A percentile compares a stretch with the other conserved stretches of the same genome.
Evolutionary conservation across 2,888 invertebrate genomes (phyloP).

Genomic region (Agrotis segetum): DNA sequence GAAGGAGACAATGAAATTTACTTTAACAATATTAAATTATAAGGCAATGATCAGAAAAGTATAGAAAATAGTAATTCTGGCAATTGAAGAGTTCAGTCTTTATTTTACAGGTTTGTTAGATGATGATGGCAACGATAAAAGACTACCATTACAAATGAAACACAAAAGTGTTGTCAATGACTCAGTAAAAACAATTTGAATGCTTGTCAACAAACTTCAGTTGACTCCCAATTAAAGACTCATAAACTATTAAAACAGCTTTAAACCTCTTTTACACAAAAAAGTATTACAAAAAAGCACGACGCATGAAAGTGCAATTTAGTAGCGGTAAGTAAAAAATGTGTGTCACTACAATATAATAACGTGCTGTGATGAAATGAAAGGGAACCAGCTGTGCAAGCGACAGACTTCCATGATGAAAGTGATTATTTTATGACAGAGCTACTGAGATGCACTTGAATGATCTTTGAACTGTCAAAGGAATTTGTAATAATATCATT

Average conservation of each 20-base stretch:
- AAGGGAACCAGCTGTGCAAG: conserved; percentile 40
- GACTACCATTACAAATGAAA: too few relatives aligned
- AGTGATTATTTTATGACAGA: conserved; percentile 18
- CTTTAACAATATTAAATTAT: too few relatives aligned
- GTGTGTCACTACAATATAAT: conserved; percentile 53
- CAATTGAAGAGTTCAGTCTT: background rate
- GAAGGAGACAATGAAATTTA: background rate
- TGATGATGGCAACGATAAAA: background rate
- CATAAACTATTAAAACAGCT: background rate
- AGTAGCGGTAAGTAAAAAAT: conserved; percentile 45
- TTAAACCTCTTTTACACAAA: background rate
- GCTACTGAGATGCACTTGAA: background rate
- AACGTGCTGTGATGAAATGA: conserved; percentile 41
- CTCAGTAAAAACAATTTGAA: background rate
- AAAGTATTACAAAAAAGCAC: conserved; percentile 12
- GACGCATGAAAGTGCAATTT: conserved; percentile 60
- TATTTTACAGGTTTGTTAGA: background rate
- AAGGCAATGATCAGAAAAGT: background rate
- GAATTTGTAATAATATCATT: too few relatives aligned
- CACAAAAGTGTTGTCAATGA: background rate
- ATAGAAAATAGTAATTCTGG: background rate
- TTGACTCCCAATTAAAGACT: background rate
- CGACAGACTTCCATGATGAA: conserved; percentile 10
- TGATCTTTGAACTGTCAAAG: too few relatives aligned
- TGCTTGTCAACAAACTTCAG: background rate